Evolutionary conservation across 1,140 invertebrate genomes (phyloP).

Genomic region (Cotesia typhae): DNA sequence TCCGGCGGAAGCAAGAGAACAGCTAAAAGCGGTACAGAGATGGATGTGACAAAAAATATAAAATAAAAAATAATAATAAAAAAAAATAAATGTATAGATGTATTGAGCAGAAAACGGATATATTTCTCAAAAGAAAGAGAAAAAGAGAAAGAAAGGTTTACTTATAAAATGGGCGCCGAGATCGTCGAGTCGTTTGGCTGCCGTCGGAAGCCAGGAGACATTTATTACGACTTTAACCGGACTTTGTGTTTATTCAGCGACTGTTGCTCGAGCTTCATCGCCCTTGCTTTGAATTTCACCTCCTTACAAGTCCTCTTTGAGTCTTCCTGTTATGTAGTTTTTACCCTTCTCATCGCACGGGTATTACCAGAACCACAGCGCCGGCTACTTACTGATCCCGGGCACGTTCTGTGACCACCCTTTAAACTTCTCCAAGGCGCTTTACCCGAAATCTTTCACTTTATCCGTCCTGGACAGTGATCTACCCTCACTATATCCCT

Average conservation of each 20-base stretch:
- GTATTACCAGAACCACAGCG: slow-evolving; percentile 3
- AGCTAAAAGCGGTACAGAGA: slow-evolving; percentile 32
- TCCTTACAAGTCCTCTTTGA: slow-evolving; percentile 8
- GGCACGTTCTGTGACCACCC: slow-evolving; percentile 56
- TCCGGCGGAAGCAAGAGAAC: slow-evolving; percentile 43
- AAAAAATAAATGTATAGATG: neutral
- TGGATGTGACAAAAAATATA: slow-evolving; percentile 32
- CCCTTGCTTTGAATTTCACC: slow-evolving; percentile 23
- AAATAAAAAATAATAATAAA: slow-evolving; percentile 30
- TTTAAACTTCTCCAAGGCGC: slow-evolving; percentile 21
- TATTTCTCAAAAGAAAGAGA: neutral
- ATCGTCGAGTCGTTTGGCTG: slow-evolving; percentile 23
- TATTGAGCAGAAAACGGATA: too few relatives aligned
- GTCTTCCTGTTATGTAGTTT: slow-evolving; percentile 23
- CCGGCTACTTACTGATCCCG: slow-evolving; percentile 45
- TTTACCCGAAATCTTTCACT: slow-evolving; percentile 60
- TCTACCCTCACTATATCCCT: slow-evolving; percentile 49
- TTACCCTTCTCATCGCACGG: slow-evolving; percentile 16
- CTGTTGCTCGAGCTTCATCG: slow-evolving; percentile 56
- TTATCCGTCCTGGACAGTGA: slow-evolving; percentile 62
- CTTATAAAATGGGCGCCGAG: slow-evolving; percentile 31
- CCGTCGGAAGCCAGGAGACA: slow-evolving; percentile 60
- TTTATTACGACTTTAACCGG: slow-evolving; percentile 66
- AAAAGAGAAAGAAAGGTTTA: slow-evolving; percentile 25
- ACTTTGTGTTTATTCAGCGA: slow-evolving; percentile 67